Conservation (phyloP, 1,140 invertebrate genomes). For the Atta texana region DNA sequence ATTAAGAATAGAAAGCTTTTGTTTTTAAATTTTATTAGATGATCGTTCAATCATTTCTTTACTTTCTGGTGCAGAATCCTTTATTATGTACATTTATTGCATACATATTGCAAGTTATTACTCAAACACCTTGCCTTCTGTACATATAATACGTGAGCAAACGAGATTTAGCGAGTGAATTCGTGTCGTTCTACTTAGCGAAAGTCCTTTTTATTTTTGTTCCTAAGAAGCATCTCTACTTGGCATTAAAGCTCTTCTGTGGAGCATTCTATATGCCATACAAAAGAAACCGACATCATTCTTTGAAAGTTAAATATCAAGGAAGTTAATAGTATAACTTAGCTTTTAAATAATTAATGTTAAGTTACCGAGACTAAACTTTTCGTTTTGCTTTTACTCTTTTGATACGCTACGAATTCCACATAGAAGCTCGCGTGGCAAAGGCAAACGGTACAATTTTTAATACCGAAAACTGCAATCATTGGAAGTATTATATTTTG, state of each 20-base stretch:
- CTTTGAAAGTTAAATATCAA: not conserved
- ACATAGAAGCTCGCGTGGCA: not conserved
- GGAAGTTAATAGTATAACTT: slow-evolving; percentile 13
- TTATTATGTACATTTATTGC: not conserved
- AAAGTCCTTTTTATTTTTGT: slow-evolving; percentile 31
- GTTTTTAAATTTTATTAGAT: slow-evolving; percentile 12
- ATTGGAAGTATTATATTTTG: not conserved
- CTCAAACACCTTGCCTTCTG: slow-evolving; percentile 23
- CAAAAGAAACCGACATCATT: slow-evolving; percentile 24
- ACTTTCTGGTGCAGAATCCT: not conserved
- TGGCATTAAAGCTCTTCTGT: slow-evolving; percentile 47
- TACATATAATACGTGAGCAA: not conserved
- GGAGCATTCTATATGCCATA: not conserved
- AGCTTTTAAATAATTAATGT: slow-evolving; percentile 40
- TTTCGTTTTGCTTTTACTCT: not conserved
- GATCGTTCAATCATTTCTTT: not conserved
- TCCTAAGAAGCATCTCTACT: slow-evolving; percentile 41
- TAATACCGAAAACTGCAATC: not conserved
- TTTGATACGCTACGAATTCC: too few species aligned
- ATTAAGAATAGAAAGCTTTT: not conserved
- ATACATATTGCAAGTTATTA: not conserved
- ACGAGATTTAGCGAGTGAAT: slow-evolving; percentile 32
- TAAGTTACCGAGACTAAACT: not conserved
- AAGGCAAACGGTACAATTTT: not conserved
- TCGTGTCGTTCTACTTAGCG: slow-evolving; percentile 28